phyloP scores from a whole-genome alignment of 2,888 invertebrate species.

The Volucella inanis region DNA sequence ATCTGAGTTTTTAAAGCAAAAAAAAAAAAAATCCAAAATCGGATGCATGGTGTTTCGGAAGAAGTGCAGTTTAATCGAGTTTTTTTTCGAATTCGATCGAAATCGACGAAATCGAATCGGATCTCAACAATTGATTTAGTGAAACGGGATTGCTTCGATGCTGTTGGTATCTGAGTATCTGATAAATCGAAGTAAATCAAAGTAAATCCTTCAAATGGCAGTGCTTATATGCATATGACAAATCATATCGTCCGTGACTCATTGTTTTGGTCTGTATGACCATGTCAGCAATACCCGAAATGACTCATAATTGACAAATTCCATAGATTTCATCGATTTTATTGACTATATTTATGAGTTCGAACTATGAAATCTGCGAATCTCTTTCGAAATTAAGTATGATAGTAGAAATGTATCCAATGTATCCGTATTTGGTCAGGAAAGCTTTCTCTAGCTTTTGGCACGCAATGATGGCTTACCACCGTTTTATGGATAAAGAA shows the following conservation, averaged over 20 bases:
- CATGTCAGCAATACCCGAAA: background rate
- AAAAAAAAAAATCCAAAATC: background rate
- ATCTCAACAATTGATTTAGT: too few species aligned
- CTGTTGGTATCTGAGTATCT: too few species aligned
- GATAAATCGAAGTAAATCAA: too few species aligned
- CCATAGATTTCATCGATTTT: background rate
- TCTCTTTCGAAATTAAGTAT: background rate
- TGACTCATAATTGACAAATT: conserved; percentile 14
- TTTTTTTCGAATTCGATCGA: background rate
- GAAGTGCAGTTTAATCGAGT: conserved; percentile 6
- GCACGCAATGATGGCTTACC: background rate
- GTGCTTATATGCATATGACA: background rate
- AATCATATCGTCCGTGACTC: conserved; percentile 3
- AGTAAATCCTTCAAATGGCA: too few species aligned
- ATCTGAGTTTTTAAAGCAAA: conserved; percentile 16
- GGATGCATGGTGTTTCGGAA: conserved; percentile 3
- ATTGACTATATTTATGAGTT: background rate
- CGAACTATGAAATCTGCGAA: conserved; percentile 28
- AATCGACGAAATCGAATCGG: too few species aligned
- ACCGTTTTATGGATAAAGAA: too few species aligned
- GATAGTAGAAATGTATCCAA: background rate
- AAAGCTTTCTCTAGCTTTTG: conserved; percentile 42
- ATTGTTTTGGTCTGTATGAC: background rate
- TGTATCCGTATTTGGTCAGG: conserved; percentile 1
- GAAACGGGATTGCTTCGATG: too few species aligned